phyloP scores from a whole-genome alignment of 2,888 invertebrate species.

The Phania funesta region DNA sequence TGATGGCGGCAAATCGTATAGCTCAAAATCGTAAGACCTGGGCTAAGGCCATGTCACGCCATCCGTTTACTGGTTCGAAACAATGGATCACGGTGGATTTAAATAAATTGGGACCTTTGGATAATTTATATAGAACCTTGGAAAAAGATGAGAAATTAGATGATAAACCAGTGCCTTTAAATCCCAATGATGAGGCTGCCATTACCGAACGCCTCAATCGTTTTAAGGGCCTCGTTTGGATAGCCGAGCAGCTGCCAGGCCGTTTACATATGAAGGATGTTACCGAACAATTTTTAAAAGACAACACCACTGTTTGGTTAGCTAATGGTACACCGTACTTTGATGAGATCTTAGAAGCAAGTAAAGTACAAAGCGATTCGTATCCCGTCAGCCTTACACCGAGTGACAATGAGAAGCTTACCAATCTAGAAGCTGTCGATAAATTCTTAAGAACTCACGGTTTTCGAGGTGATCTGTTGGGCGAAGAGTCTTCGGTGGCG shows the following conservation, averaged over 20 bases:
- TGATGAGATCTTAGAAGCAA: slow-evolving; percentile 75
- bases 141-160: slow-evolving; percentile 73
- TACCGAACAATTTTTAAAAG: slow-evolving; percentile 83
- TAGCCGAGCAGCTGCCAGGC: slow-evolving; percentile 90
- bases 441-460: slow-evolving; percentile 76
- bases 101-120: slow-evolving; percentile 80
- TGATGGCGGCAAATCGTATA: slow-evolving; percentile 91
- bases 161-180: slow-evolving; percentile 72
- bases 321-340: slow-evolving; percentile 81
- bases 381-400: slow-evolving; percentile 70
- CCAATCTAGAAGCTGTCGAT: slow-evolving; percentile 77
- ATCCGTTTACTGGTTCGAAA: slow-evolving; percentile 91
- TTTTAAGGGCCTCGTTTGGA: slow-evolving; percentile 82
- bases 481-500: slow-evolving; percentile 76
- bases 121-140: slow-evolving; percentile 71
- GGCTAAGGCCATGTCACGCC: slow-evolving; percentile 85
- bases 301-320: slow-evolving; percentile 83
- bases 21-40: slow-evolving; percentile 87
- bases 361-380: slow-evolving; percentile 74
- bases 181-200: slow-evolving; percentile 72
- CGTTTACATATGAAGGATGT: slow-evolving; percentile 83
- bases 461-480: slow-evolving; percentile 79
- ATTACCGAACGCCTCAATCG: slow-evolving; percentile 73
- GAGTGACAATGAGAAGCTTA: slow-evolving; percentile 74
- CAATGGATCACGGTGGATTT: slow-evolving; percentile 93